phyloP scores from a whole-genome alignment of 2,113 vertebrate species.

The Entomyzon cyanotis region DNA sequence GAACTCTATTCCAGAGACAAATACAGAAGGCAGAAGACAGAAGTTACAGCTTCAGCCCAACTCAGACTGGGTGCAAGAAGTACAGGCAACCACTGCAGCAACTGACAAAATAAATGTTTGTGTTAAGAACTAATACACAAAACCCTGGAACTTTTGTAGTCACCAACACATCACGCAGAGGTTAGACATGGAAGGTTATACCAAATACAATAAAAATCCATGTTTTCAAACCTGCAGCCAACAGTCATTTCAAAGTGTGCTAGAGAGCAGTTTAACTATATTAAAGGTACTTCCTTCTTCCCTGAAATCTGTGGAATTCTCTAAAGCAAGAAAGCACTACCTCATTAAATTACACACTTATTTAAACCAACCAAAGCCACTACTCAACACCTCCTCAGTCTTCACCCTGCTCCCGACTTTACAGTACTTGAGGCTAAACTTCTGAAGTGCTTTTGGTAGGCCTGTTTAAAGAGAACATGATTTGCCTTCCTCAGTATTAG shows the following conservation, averaged over 20 bases:
- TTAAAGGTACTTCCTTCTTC: neutral
- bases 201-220: neutral
- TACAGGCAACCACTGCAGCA: neutral
- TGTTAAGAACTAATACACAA: neutral
- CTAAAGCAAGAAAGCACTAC: neutral
- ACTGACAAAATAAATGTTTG: neutral
- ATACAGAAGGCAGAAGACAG: neutral
- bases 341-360: neutral
- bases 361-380: neutral
- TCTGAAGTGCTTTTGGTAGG: neutral
- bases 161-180: neutral
- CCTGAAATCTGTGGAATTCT: neutral
- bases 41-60: neutral
- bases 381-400: neutral
- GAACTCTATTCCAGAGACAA: neutral
- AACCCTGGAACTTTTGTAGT: neutral
- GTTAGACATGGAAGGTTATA: neutral
- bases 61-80: neutral
- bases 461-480: neutral
- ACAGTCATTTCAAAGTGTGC: neutral
- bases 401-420: neutral
- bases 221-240: neutral
- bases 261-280: neutral
- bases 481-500: neutral
- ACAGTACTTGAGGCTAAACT: neutral